These are phyloP conservation scores for Sebastes hubbsi DNA, from an alignment of 2,797 vertebrate genomes.

Conservation along the genomic window DNA sequence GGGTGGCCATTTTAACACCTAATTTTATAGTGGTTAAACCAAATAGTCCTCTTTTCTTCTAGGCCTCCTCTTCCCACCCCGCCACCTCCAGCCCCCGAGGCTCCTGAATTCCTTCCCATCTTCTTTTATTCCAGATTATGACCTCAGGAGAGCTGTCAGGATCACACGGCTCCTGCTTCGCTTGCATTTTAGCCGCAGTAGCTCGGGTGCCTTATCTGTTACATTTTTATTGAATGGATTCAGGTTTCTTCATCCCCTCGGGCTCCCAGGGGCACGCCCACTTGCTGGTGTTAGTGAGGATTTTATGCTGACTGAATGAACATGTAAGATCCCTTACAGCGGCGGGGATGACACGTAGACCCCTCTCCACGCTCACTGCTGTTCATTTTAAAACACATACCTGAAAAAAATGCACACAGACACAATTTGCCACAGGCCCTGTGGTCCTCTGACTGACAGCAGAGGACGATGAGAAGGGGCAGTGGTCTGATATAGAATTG, in stretches of 20 bases:
- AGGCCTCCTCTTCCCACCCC: slow-evolving; percentile 11
- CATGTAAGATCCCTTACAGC: slow-evolving; percentile 58
- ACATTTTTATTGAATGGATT: slow-evolving; percentile 79
- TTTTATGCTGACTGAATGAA: slow-evolving; percentile 78
- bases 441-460: slow-evolving; percentile 55
- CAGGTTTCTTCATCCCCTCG: slow-evolving; percentile 67
- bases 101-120: slow-evolving; percentile 41
- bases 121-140: slow-evolving; percentile 69
- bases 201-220: slow-evolving; percentile 70
- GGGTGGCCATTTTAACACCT: slow-evolving; percentile 32
- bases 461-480: slow-evolving; percentile 35
- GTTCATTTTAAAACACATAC: slow-evolving; percentile 46
- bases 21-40: slow-evolving; percentile 44
- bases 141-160: slow-evolving; percentile 73
- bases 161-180: slow-evolving; percentile 72
- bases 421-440: slow-evolving; percentile 45
- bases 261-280: slow-evolving; percentile 52
- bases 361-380: slow-evolving; percentile 38
- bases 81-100: slow-evolving; percentile 29
- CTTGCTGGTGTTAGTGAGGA: slow-evolving; percentile 50
- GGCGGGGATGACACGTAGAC: slow-evolving; percentile 46
- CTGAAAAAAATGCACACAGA: slow-evolving; percentile 26
- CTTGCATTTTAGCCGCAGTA: slow-evolving; percentile 75
- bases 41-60: slow-evolving; percentile 31
- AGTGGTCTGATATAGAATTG: slow-evolving; percentile 38